Evolutionary conservation across 2,888 invertebrate genomes (phyloP), one percentile per base, ranked within the genome.

Genomic region (Drosophila paucipuncta): DNA sequence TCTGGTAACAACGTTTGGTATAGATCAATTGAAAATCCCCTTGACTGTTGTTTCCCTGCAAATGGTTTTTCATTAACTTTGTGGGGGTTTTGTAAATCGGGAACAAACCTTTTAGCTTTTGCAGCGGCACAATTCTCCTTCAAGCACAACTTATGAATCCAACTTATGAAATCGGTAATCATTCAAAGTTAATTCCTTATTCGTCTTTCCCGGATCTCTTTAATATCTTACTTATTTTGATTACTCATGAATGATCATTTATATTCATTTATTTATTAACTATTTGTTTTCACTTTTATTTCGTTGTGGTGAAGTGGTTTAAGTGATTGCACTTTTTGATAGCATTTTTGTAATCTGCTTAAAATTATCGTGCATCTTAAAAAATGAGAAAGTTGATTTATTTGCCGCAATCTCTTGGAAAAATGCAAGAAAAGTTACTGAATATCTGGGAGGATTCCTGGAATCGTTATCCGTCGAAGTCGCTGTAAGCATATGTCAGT

Each of bases 11-110:
- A 31, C 57, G 31, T 62, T 71, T 71, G 28, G 49, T 30, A 28
- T 28, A 57, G 70, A 69, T 75, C 76, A 64, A 75, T 76, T 69
- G 31, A 69, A 64, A 59, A 37, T 47, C 62, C 39, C 4, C 11
- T 30, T 22, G 16, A 39, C 54, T 16, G n/a, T 57, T 57, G 18
- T n/a, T 28, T 13, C 4, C 5, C n/a, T n/a, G 28, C 28, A 55
- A 55, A 28, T 25, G 37, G 18, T 22, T 28, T 39, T 30, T 30
- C 28, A 33, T n/a, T 31, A 33, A 47, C 7, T 59, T 47, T n/a
- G 2, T 6, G 11, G 11, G 43, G n/a, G 5, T 43, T 43, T n/a
- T n/a, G 43, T n/a, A 2, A n/a, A 11, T 6, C 39, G 22, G 22
- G 13, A 13, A 43, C 25, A 22, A 22, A 6, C 13, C 6, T 6